Conservation (phyloP, 1,140 invertebrate genomes). For the Tribolium castaneum region DNA sequence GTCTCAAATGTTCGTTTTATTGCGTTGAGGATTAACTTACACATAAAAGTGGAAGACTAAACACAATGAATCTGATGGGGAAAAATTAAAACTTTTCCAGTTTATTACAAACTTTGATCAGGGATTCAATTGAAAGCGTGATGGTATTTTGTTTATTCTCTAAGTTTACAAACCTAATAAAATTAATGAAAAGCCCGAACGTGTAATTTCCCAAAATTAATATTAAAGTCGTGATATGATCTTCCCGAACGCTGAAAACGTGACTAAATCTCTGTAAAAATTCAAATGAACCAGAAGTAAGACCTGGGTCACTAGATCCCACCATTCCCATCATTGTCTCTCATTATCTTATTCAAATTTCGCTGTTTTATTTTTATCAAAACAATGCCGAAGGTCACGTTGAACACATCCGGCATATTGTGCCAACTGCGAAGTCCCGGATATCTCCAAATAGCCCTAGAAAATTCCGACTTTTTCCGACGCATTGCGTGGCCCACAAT, state of each 20-base stretch:
- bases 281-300: neutral
- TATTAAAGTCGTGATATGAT: neutral
- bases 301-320: neutral
- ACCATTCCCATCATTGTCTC: neutral
- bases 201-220: neutral
- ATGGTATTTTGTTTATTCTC: too few species aligned
- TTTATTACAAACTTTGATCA: too few species aligned
- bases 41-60: too few species aligned
- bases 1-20: too few species aligned
- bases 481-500: slow-evolving; percentile 16
- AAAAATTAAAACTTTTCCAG: too few species aligned
- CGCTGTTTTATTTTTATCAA: neutral
- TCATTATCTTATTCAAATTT: neutral
- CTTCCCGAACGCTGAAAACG: neutral
- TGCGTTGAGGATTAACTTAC: too few species aligned
- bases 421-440: slow-evolving; percentile 2
- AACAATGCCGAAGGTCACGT: neutral
- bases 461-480: neutral
- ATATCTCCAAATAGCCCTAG: neutral
- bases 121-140: too few species aligned
- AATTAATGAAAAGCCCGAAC: neutral
- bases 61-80: too few species aligned
- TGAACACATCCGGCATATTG: neutral
- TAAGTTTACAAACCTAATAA: too few species aligned
- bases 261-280: neutral